Conservation (phyloP, 2,113 vertebrate genomes). For the Ammodytes dubius region DNA sequence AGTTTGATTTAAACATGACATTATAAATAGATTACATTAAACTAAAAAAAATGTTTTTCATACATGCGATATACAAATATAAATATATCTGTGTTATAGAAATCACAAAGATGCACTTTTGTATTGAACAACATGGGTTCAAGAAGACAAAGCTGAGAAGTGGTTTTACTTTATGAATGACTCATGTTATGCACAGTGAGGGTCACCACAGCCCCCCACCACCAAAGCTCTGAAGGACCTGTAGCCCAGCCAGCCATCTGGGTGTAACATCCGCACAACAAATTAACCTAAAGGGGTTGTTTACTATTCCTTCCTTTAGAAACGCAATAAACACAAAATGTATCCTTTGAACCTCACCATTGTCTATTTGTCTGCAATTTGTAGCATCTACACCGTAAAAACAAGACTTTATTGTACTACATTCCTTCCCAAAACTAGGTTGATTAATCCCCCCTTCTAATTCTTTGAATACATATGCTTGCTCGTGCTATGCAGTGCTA, state of each 20-base stretch:
- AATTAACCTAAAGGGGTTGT: constrained; percentile 6
- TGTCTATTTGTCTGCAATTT: background rate
- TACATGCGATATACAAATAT: constrained; percentile 28
- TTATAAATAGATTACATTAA: constrained; percentile 4
- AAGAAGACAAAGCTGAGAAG: constrained; percentile 11
- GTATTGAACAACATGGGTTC: background rate
- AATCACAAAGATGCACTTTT: constrained; percentile 16
- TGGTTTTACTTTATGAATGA: constrained; percentile 19
- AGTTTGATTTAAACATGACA: constrained; percentile 16
- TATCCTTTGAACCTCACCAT: background rate
- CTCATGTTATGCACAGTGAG: constrained; percentile 10
- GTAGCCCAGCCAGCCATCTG: background rate
- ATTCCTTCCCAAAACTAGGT: background rate
- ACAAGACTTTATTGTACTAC: background rate
- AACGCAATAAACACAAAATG: constrained; percentile 19
- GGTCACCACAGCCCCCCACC: background rate
- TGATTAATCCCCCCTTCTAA: no score
- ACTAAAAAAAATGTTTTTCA: constrained; percentile 29
- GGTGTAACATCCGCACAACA: constrained; percentile 28
- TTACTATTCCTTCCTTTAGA: constrained; percentile 22
- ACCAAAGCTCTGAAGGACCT: constrained; percentile 39
- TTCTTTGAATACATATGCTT: no score
- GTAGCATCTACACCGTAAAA: constrained; percentile 7
- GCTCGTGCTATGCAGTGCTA: no score
- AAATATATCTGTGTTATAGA: constrained; percentile 5